Evolutionary conservation across 2,797 vertebrate species (phyloP).

Genomic region (Xerus rutilus): DNA sequence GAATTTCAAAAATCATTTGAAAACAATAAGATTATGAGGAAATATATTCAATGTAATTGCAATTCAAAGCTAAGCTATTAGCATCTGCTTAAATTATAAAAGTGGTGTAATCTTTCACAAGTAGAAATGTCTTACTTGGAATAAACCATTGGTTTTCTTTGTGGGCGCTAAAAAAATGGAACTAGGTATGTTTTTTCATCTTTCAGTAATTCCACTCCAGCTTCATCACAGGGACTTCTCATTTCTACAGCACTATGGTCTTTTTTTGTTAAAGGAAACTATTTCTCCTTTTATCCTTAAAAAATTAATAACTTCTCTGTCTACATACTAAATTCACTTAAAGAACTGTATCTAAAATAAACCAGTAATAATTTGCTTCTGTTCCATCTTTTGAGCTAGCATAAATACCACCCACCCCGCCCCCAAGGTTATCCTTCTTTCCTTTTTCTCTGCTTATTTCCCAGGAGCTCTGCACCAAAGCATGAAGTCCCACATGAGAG

Average conservation of each 20-base stretch:
- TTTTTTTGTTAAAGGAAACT: conserved; percentile 67
- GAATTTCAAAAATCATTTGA: neutral
- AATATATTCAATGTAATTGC: neutral
- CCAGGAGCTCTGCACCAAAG: neutral
- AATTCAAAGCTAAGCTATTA: conserved; percentile 29
- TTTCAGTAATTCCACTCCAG: conserved; percentile 52
- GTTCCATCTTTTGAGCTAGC: neutral
- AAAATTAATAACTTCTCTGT: conserved; percentile 28
- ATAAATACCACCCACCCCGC: neutral
- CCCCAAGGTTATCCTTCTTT: neutral
- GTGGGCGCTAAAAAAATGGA: neutral
- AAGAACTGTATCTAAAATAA: conserved; percentile 38
- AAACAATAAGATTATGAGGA: conserved; percentile 35
- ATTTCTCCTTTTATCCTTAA: conserved; percentile 57
- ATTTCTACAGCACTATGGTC: neutral
- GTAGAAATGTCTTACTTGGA: neutral
- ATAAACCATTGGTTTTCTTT: conserved; percentile 11
- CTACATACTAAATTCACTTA: neutral
- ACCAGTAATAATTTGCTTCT: conserved; percentile 3
- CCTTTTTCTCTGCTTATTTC: neutral
- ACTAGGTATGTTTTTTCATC: neutral
- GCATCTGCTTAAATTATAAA: neutral
- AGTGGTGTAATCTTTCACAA: neutral
- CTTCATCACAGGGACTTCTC: neutral
- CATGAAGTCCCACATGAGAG: neutral